Conservation (phyloP, 2,888 invertebrate species). For the Shargacucullia verbasci region DNA sequence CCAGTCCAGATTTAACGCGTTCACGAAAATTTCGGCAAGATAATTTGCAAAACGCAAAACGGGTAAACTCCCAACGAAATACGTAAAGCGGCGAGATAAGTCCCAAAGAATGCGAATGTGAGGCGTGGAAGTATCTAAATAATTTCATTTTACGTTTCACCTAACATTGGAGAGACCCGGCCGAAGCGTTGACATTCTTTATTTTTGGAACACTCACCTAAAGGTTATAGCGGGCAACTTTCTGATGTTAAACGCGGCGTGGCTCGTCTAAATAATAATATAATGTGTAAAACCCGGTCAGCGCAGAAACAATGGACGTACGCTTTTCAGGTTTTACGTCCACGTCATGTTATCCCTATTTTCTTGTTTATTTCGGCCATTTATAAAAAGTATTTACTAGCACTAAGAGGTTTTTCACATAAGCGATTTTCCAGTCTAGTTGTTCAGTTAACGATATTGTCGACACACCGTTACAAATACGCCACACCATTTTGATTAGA, state of each 20-base stretch:
- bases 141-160: constrained; percentile 69
- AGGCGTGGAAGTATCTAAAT: constrained; percentile 63
- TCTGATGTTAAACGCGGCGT: constrained; percentile 51
- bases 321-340: constrained; percentile 45
- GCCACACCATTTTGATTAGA: too few species aligned
- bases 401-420: too few species aligned
- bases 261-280: constrained; percentile 55
- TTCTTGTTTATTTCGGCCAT: constrained; percentile 31
- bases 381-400: neutral
- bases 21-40: constrained; percentile 40
- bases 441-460: too few species aligned
- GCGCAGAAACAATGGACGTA: constrained; percentile 37
- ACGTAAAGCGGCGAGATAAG: constrained; percentile 57
- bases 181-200: constrained; percentile 61
- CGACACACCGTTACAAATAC: too few species aligned
- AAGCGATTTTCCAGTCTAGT: too few species aligned
- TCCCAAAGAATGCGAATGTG: constrained; percentile 61
- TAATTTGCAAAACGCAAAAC: constrained; percentile 54
- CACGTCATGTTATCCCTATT: constrained; percentile 38
- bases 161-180: constrained; percentile 54
- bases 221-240: constrained; percentile 50
- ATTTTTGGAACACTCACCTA: constrained; percentile 53
- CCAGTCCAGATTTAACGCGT: constrained; percentile 6
- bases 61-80: constrained; percentile 42
- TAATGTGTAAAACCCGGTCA: constrained; percentile 35